phyloP scores from a whole-genome alignment of 2,797 vertebrate genomes.

The Potorous gilbertii region DNA sequence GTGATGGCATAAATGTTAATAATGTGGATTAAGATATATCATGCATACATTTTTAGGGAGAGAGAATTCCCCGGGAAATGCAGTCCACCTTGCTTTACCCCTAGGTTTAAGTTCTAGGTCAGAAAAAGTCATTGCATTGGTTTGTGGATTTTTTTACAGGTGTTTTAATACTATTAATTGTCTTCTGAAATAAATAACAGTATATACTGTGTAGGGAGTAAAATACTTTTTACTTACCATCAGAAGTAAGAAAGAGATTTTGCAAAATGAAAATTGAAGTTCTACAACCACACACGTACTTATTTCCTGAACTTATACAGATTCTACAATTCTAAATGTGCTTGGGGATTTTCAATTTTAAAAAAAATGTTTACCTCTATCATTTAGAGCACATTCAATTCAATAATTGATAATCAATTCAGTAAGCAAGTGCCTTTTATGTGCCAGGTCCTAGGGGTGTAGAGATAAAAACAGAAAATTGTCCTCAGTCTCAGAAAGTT shows the following conservation, averaged over 20 bases:
- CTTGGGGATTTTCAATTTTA: neutral
- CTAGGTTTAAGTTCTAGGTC: neutral
- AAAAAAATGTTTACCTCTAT: neutral
- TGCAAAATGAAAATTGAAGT: neutral
- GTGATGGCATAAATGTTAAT: neutral
- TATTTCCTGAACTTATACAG: neutral
- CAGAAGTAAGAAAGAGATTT: neutral
- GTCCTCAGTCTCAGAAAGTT: neutral
- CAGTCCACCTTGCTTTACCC: neutral
- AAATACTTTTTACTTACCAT: neutral
- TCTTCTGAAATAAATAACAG: neutral
- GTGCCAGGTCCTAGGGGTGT: neutral
- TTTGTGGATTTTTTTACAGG: neutral
- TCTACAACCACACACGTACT: neutral
- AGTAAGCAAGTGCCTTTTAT: neutral
- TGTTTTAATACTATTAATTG: neutral
- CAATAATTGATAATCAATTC: neutral
- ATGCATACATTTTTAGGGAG: neutral
- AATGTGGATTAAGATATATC: neutral
- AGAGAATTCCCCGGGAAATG: neutral
- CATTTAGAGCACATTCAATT: neutral
- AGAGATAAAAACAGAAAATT: neutral
- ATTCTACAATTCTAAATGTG: neutral
- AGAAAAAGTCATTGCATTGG: neutral
- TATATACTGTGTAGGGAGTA: neutral